Evolutionary conservation across 2,888 invertebrate species (phyloP), one percentile per base, ranked within the genome.

Genomic region (Notodonta dromedarius): DNA sequence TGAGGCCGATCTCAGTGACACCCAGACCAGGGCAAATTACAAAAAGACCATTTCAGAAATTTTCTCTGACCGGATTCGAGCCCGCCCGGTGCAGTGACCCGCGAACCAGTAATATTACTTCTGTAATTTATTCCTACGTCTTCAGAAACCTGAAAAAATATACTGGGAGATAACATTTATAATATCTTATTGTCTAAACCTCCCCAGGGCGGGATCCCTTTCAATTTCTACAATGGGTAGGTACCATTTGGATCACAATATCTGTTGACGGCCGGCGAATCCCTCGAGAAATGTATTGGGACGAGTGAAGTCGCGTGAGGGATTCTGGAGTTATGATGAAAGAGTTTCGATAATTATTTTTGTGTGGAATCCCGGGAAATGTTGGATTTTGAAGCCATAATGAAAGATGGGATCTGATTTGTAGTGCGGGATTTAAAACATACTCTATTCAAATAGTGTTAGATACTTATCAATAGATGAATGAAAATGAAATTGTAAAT

Each of bases 161-260:
- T 32, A 32, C 24, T 2, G 24, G 4, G 24, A 53, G 7, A 55
- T 55, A 55, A 58, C 65, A 53, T 69, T 62, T 70, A 58, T 73
- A 69, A 70, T 63, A 62, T 63, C 55, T 63, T 61, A 66, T 70
- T 71, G 70, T 73, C 62, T 70, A 7, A 48, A 60, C 56, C 52
- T 50, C 52, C 73, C 73, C 12, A 8, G 57, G 62, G 70, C 53
- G 63, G 62, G 71, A 65, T 73, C 63, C 66, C 73, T 77, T 76
- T 75, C 76, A 76, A 77, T 76, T 71, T 75, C 73, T 64, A 64
- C 64, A 53, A 9, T 62, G 63, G 58, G 54, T 39, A 44, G 4
- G 48, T 35, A 65, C 65, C 65, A 66, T 74, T 70, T 67, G 67
- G 64, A 69, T 75, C 73, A 68, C 68, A 72, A 71, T 77, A 72